Evolutionary conservation across 2,113 vertebrate genomes (phyloP).

Genomic region (Lepus americanus): DNA sequence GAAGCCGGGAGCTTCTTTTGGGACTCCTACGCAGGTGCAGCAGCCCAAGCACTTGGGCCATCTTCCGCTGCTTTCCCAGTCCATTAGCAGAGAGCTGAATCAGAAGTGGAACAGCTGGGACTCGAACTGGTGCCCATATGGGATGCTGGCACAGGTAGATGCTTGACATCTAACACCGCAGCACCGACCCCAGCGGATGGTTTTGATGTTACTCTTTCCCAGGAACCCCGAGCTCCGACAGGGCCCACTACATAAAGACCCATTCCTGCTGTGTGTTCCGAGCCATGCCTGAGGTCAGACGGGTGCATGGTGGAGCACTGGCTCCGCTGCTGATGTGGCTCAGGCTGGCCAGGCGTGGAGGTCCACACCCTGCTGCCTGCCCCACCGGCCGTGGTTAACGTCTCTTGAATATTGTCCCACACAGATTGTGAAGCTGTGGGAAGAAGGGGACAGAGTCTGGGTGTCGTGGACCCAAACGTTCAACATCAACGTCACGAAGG

Average conservation of each 20-base stretch:
- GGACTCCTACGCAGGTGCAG: no score
- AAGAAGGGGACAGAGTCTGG: conserved; percentile 90
- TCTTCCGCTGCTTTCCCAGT: no score
- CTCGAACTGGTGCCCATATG: no score
- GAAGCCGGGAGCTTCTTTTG: no score
- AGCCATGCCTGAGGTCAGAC: neutral
- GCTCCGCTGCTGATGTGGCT: accelerated
- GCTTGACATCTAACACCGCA: no score
- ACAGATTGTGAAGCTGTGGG: conserved; percentile 89
- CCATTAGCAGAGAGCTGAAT: no score
- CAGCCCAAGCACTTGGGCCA: no score
- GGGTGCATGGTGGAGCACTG: accelerated
- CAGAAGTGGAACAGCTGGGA: no score
- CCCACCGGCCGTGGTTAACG: no score
- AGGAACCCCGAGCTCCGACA: neutral
- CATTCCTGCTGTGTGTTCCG: neutral
- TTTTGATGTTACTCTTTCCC: neutral
- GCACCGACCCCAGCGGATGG: no score
- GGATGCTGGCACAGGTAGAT: no score
- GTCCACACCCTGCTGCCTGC: neutral
- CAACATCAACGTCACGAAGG: conserved; percentile 85
- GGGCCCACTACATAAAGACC: accelerated
- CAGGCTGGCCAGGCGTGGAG: accelerated
- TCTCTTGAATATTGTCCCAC: neutral
- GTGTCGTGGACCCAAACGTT: conserved; percentile 89